phyloP scores from a whole-genome alignment of 2,888 invertebrate genomes.

The Thereva nobilitata region DNA sequence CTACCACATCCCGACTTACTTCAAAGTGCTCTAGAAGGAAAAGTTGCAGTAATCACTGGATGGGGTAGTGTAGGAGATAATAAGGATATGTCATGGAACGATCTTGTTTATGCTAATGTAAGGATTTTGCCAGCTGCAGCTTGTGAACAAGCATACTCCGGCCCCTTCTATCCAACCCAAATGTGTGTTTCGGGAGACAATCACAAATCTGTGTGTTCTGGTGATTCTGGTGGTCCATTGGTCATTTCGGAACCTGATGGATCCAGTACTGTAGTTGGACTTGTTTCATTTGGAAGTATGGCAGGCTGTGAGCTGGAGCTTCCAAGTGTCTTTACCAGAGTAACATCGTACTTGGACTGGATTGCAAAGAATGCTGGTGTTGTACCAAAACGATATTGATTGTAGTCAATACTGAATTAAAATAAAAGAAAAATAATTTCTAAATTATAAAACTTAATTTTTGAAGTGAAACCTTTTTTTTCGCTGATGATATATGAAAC shows the following conservation, averaged over 20 bases:
- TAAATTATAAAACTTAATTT: no score
- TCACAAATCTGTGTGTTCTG: slow-evolving; percentile 51
- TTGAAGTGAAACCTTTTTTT: no score
- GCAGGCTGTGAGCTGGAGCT: slow-evolving; percentile 29
- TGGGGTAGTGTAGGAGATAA: slow-evolving; percentile 21
- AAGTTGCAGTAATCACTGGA: slow-evolving; percentile 9
- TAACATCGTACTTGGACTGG: slow-evolving; percentile 35
- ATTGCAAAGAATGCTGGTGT: slow-evolving; percentile 26
- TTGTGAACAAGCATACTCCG: neutral
- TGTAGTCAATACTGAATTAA: no score
- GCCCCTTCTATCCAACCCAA: slow-evolving; percentile 37
- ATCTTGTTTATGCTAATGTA: slow-evolving; percentile 16
- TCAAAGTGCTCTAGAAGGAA: neutral
- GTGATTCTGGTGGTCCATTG: slow-evolving; percentile 47
- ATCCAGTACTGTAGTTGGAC: slow-evolving; percentile 20
- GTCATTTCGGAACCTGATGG: slow-evolving; percentile 18
- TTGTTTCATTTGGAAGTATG: slow-evolving; percentile 37
- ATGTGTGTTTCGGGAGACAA: slow-evolving; percentile 50
- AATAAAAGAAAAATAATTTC: no score
- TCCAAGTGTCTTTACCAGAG: slow-evolving; percentile 31
- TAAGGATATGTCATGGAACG: neutral
- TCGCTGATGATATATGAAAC: no score
- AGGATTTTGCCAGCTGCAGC: neutral
- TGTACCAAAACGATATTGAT: no score
- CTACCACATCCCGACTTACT: neutral